Percentiles rank a stretch among this genome's conserved stretches.
phyloP scores from a whole-genome alignment of 1,140 invertebrate genomes.

The Proales similis region DNA sequence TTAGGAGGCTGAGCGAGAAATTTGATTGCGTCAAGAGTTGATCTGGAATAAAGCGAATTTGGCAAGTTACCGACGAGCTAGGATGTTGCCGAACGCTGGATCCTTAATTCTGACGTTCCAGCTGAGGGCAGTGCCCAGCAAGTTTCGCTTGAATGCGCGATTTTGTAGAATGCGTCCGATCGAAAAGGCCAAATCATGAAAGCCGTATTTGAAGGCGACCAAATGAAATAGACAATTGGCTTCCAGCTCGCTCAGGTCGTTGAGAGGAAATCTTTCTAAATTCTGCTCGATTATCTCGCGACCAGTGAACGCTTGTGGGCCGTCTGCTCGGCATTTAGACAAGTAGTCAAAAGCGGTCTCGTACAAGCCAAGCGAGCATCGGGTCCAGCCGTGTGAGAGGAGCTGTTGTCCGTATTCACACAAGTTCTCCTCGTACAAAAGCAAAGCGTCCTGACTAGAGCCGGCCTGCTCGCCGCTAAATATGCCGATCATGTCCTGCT shows the following conservation, averaged over 20 bases:
- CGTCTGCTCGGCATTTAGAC: not conserved
- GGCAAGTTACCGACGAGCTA: conserved; percentile 1
- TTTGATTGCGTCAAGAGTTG: too few species aligned
- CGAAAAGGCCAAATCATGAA: conserved; percentile 34
- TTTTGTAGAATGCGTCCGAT: conserved; percentile 28
- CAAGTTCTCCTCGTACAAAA: conserved; percentile 26
- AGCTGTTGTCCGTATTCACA: conserved; percentile 12
- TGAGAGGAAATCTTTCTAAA: conserved; percentile 19
- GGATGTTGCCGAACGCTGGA: conserved; percentile 6
- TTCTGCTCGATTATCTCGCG: conserved; percentile 1
- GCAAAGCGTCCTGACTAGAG: too few species aligned
- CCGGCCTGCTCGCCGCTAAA: not conserved
- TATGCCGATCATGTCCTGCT: not conserved
- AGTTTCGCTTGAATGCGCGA: conserved; percentile 3
- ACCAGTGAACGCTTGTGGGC: not conserved
- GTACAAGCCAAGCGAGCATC: not conserved
- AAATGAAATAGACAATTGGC: conserved; percentile 15
- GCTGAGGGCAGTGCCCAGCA: conserved; percentile 5
- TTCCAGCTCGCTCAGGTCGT: not conserved
- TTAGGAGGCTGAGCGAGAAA: too few species aligned
- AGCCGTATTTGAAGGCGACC: conserved; percentile 21
- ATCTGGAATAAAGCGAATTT: too few species aligned
- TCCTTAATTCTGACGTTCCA: conserved; percentile 35
- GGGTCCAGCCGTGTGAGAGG: conserved; percentile 3
- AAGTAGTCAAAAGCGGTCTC: conserved; percentile 37